These are phyloP conservation scores for Drosophila bipectinata DNA, from an alignment of 1,140 invertebrate species.

Conservation along the genomic window DNA sequence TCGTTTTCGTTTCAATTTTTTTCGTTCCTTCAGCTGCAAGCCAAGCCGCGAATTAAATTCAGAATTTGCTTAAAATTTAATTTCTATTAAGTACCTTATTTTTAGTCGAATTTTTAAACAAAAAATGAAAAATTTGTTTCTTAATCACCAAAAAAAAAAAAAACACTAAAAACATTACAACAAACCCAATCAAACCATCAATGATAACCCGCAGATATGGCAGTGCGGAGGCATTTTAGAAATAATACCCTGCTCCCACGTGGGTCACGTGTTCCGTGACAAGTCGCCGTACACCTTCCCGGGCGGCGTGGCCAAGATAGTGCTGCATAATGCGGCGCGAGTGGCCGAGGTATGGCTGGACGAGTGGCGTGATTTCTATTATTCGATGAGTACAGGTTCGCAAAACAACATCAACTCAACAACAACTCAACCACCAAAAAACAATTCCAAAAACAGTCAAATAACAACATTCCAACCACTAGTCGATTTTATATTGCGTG, in stretches of 20 bases:
- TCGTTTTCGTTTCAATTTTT: constrained; percentile 41
- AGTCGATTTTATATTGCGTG: constrained; percentile 64
- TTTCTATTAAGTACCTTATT: constrained; percentile 37
- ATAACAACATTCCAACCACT: constrained; percentile 39
- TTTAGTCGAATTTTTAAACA: constrained; percentile 11
- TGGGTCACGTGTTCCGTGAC: constrained; percentile 99
- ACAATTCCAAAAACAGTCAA: constrained; percentile 47
- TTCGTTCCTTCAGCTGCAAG: constrained; percentile 50
- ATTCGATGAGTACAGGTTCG: constrained; percentile 99
- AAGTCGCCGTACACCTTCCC: constrained; percentile 99
- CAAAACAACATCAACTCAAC: constrained; percentile 42
- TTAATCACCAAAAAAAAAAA: constrained; percentile 49
- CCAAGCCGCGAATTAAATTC: constrained; percentile 66
- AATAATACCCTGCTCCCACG: constrained; percentile 98
- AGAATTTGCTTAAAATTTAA: constrained; percentile 35
- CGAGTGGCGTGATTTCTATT: constrained; percentile 99
- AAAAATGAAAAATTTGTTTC: constrained; percentile 34
- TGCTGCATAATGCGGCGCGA: constrained; percentile 98
- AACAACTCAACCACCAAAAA: constrained; percentile 24
- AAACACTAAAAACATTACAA: constrained; percentile 52
- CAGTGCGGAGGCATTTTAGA: constrained; percentile 98
- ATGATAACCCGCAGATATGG: constrained; percentile 91
- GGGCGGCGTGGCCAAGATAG: constrained; percentile 97
- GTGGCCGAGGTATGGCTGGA: constrained; percentile 99
- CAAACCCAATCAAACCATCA: constrained; percentile 47